Evolutionary conservation across 2,888 invertebrate species (phyloP), one percentile per base, ranked within the genome.

Genomic region (Acronicta leporina): DNA sequence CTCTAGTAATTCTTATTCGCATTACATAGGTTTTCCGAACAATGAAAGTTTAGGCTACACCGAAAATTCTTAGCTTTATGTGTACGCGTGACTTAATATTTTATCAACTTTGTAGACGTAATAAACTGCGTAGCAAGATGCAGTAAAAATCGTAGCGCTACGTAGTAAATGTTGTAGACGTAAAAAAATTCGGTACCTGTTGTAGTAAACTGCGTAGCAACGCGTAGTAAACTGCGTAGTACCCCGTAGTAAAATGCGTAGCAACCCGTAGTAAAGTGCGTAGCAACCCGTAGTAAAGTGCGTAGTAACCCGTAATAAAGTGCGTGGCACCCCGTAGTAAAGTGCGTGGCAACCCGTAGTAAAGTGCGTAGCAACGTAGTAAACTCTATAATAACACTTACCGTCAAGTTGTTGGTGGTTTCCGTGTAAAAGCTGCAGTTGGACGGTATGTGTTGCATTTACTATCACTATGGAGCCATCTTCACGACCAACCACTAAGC

Each of bases 401-500:
- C 97, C 96, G 79, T 96, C 96, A 68, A 96, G 95, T 75, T 97
- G 97, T 81, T 98, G 98, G 88, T 98, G 98, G 68, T 96, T 97
- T 7, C 98, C 98, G 76, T 98, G 98, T 57, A 99, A 92, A 54
- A 99, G 89, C 82, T 99, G 99, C 70, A 98, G 92, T 96, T 98
- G 98, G 5, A 99, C 97, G 0, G 99, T 98, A 84, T 99, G 98
- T 0, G 98, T 98, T 0, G 99, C 99, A 25, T 99, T 98, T 50
- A 99, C 97, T 65, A 99, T 98, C 20, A 99, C 97, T 67, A 99
- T 99, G 55, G 97, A 97, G 2, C 99, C 99, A 86, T 99, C 99
- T 84, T 98, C 98, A 10, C 99, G 95, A 0, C 99, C 99, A 67
- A 99, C 97, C 11, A 99, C 99, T 59, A 99, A 92, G 8, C 98